Percentiles rank a stretch among this genome's conserved stretches.
Evolutionary conservation across 2,113 vertebrate species (phyloP).

Genomic region (Naja naja): DNA sequence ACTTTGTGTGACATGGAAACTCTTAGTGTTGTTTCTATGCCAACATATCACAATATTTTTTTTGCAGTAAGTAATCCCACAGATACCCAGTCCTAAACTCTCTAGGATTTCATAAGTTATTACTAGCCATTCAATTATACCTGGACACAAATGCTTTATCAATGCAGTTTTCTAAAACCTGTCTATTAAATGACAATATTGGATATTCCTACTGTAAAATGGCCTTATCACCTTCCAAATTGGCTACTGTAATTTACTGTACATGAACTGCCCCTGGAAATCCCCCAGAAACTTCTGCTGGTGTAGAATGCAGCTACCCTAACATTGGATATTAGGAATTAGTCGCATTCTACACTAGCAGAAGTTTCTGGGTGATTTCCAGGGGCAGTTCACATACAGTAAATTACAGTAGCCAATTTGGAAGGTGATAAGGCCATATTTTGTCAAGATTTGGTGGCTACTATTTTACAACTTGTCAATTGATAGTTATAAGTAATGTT

Average conservation of each 20-base stretch:
- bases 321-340: neutral
- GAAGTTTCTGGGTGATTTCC: neutral
- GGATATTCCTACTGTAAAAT: neutral
- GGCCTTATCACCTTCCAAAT: neutral
- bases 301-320: neutral
- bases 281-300: neutral
- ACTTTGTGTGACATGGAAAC: neutral
- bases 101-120: neutral
- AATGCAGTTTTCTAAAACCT: neutral
- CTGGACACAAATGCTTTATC: neutral
- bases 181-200: neutral
- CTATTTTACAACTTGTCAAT: neutral
- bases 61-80: neutral
- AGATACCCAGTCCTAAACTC: neutral
- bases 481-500: neutral
- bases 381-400: neutral
- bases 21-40: neutral
- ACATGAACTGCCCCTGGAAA: neutral
- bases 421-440: neutral
- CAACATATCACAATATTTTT: neutral
- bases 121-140: neutral
- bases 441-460: neutral
- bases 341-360: neutral
- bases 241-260: neutral
- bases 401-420: neutral